Evolutionary conservation across 2,113 vertebrate genomes (phyloP).

Genomic region (Garra rufa): DNA sequence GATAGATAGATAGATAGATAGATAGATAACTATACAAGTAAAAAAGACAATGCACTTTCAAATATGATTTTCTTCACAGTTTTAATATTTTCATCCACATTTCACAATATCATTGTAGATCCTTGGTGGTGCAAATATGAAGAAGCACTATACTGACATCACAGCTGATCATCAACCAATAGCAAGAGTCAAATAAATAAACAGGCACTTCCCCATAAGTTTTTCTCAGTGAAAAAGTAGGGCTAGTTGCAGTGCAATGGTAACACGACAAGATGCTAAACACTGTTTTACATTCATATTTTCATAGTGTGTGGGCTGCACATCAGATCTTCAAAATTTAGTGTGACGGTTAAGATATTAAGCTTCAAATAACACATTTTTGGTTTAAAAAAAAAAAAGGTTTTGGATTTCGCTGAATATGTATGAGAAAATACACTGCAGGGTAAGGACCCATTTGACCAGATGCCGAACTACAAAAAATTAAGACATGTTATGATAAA

Average conservation of each 20-base stretch:
- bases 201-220: conserved; percentile 67
- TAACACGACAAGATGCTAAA: conserved; percentile 29
- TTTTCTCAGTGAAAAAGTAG: background rate
- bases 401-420: background rate
- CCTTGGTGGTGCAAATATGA: conserved; percentile 68
- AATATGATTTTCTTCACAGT: conserved; percentile 32
- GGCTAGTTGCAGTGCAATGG: background rate
- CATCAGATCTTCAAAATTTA: background rate
- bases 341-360: background rate
- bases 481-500: conserved; percentile 9
- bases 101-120: conserved; percentile 71
- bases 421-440: background rate
- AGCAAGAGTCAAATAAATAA: conserved; percentile 57
- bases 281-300: conserved; percentile 21
- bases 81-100: conserved; percentile 68
- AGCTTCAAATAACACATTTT: conserved; percentile 2
- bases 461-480: background rate
- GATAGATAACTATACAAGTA: background rate
- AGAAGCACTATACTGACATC: conserved; percentile 67
- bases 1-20: background rate
- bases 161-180: conserved; percentile 61
- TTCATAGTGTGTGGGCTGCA: background rate
- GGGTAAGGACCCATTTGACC: background rate
- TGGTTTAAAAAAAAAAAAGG: background rate
- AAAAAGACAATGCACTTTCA: conserved; percentile 24